Base-by-base conservation (phyloP, 2,113 vertebrate genomes). In the Rhinogobius similis region DNA sequence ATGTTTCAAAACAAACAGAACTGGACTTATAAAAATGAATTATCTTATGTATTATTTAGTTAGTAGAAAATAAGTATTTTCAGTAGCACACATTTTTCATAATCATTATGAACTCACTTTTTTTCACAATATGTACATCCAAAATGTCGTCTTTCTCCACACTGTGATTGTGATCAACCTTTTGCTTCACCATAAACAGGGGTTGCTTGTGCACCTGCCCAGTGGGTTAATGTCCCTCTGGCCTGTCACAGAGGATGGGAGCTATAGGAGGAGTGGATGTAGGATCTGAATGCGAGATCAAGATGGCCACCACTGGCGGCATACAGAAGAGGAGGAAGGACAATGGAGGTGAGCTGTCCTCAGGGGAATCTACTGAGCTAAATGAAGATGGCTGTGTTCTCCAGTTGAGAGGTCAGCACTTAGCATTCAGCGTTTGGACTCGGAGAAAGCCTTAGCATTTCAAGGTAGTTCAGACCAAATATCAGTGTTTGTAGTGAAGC, bases 331-430 rank as follows among this genome's bases (percentile, higher is more conserved):
- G 86, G 64, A 55, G 66, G 81, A 88, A 89, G 88, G 88, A 88
- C 84, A 81, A 71, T 59, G 58, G 86, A 90, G 87, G 91, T 90
- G 77, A 89, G 70, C 12, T 65, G 77, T 88, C 78, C 88, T 85
- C 85, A 20, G 67, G 79, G 85, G 80, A 87, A 81, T 82, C 64
- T 86, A 75, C 76, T n/a, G 70, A 76, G 75, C 73, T 83, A 86
- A 85, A 87, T 85, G 82, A 84, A 88, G 82, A 82, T 53, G 77
- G 67, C 75, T 67, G 64, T 8, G 72, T 81, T 76, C 80, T 77
- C 77, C 71, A 73, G 79, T 79, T 81, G 77, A 81, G 84, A 89
- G 86, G 89, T 87, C 85, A 83, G 76, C 81, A 79, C 73, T 89
- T 86, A 89, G 87, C 86, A 89, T 91, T 85, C 89, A 88, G 78